Base-by-base conservation (phyloP, 2,797 vertebrate species). In the Hippopotamyrus pictus region DNA sequence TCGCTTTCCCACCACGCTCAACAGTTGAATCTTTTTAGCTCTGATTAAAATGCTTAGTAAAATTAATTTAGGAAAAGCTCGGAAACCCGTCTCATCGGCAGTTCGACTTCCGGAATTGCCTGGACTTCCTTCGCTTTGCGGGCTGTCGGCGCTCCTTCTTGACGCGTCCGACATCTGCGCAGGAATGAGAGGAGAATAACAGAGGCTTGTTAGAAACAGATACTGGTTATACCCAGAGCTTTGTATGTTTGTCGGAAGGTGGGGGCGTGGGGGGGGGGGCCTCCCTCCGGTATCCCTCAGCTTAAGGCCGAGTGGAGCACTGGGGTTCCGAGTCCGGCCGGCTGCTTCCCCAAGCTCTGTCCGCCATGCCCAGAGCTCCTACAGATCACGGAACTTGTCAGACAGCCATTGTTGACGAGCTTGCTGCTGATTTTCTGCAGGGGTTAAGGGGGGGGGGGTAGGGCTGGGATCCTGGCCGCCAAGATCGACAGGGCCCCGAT, bases 81-180 rank as follows among this genome's bases (percentile, higher is more conserved):
- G 89, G 83, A 91, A 89, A 91, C 91, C 88, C 90, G 92, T 86
- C 91, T 91, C 91, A 91, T 89, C 91, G 89, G 90, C 91, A 89
- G 90, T 91, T 90, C 90, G 90, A 88, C 90, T 54, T 90, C 90
- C 89, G 89, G 65, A 33, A 37, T 14, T 14, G 4, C 29, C 29
- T 12, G 29, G 11, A 37, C 29, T 73, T 1, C 29, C 92, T 93
- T 95, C 94, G 94, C 93, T 95, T 94, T 89, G 91, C 91, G 65
- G 91, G 89, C 90, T 90, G 91, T 92, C 88, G 2, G 85, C 88
- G 90, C 91, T 91, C 94, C 93, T 93, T 87, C 90, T 6, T 94
- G 93, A 95, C 94, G 93, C 85, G 41, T 94, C 91, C 88, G 94
- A 93, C 94, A 95, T 94, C 93, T 95, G 95, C 91, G 9, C 2